Conservation (phyloP, 1,140 invertebrate genomes). For the Drosophila sturtevanti region DNA sequence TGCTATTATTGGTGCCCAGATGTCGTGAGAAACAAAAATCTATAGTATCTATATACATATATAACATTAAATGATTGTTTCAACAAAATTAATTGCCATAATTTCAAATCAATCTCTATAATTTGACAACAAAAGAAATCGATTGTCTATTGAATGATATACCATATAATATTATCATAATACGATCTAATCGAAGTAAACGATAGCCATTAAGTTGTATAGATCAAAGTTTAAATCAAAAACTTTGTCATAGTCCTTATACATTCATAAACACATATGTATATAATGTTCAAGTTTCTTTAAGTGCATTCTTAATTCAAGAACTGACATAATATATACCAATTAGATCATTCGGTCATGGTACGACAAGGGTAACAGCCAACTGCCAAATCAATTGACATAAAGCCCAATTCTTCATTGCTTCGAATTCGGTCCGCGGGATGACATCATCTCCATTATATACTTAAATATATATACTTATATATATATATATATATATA, state of each 20-base stretch:
- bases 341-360: constrained; percentile 56
- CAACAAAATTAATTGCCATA: not conserved
- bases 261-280: no score
- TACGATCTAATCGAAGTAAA: no score
- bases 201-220: no score
- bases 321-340: constrained; percentile 47
- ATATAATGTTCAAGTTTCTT: no score
- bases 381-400: constrained; percentile 23
- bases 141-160: not conserved
- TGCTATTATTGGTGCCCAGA: not conserved
- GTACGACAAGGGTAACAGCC: constrained; percentile 35
- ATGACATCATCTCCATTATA: constrained; percentile 46
- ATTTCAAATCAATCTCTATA: not conserved
- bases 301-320: not conserved
- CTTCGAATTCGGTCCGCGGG: not conserved
- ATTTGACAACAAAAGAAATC: not conserved
- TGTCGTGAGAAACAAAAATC: not conserved
- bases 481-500: not conserved
- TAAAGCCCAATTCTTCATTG: constrained; percentile 5
- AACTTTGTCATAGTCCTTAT: no score
- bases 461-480: no score
- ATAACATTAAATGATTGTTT: not conserved
- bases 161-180: no score
- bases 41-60: not conserved
- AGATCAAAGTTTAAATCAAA: no score